These are phyloP conservation scores for Larimichthys crocea DNA, from an alignment of 2,113 vertebrate genomes.

Conservation along the genomic window DNA sequence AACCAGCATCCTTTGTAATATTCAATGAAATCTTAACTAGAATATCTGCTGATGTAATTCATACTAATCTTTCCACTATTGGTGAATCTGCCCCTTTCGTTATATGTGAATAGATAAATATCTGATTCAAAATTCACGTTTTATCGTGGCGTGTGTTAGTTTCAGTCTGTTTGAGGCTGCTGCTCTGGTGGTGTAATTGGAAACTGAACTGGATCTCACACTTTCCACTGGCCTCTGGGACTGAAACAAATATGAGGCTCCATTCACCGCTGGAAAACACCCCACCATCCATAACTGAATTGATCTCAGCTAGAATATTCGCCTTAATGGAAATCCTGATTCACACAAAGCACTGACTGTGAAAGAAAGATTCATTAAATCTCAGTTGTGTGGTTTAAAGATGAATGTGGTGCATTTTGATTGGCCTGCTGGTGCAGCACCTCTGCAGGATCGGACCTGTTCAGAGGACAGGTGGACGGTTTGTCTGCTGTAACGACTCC, in stretches of 20 bases:
- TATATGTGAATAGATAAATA: constrained; percentile 18
- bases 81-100: too few relatives aligned
- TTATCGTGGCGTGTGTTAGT: neutral
- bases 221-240: constrained; percentile 39
- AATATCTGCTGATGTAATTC: too few relatives aligned
- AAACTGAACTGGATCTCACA: constrained; percentile 29
- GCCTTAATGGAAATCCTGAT: constrained; percentile 44
- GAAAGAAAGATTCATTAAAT: constrained; percentile 16
- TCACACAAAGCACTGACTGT: constrained; percentile 14
- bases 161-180: constrained; percentile 2
- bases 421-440: neutral
- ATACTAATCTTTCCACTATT: neutral
- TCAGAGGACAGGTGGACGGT: neutral
- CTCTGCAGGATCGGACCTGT: neutral
- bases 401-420: constrained; percentile 8
- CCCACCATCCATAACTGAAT: constrained; percentile 1
- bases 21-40: too few relatives aligned
- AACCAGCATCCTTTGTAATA: too few relatives aligned
- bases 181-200: constrained; percentile 25
- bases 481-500: constrained; percentile 7
- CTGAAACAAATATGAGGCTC: constrained; percentile 26
- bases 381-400: neutral
- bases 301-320: constrained; percentile 28
- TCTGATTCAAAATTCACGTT: constrained; percentile 1
- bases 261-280: constrained; percentile 39